Evolutionary conservation across 2,888 invertebrate species (phyloP), one percentile per base, ranked within the genome.

Genomic region (Tholera decimalis): DNA sequence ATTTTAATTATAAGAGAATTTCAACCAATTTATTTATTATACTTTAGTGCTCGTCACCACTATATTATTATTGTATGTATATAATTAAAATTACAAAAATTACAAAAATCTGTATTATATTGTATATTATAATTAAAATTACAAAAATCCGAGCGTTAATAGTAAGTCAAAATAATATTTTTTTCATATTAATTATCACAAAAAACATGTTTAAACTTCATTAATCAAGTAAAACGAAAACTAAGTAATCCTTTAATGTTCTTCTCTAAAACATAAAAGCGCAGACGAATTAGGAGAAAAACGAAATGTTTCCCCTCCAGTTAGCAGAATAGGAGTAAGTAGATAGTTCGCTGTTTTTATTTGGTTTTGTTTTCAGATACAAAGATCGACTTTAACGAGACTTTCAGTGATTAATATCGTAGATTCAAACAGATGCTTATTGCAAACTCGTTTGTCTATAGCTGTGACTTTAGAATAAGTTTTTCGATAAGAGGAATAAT

Each of bases 361-460:
- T 71, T 62, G 50, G 50, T 71, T 65, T 62, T 61, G 24, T 18
- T 18, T 43, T 55, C 43, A 24, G 43, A 47, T 59, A 30, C 54
- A 71, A 60, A 66, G 3, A 59, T 63, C 33, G 43, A 39, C 44
- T 73, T 67, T 66, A 66, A 66, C 70, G 47, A 62, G 50, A 64
- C 35, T 46, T 59, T 66, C 20, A 26, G 37, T 15, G 22, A 46
- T 49, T 20, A 28, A 9, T 7, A 39, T 22, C 7, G 20, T 26
- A 11, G 8, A 41, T 50, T 20, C 33, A 41, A 20, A 26, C 20
- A 26, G 18, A 33, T 20, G 0, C 1, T n/a, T 11, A 30, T 28
- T 39, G 11, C 37, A 9, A 9, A 15, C 24, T 56, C 13, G 3
- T 15, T 11, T 33, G 13, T 3, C 11, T 26, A 5, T 26, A 4